These are phyloP conservation scores for Bembecia ichneumoniformis DNA, from an alignment of 2,888 invertebrate species.

Conservation along the genomic window DNA sequence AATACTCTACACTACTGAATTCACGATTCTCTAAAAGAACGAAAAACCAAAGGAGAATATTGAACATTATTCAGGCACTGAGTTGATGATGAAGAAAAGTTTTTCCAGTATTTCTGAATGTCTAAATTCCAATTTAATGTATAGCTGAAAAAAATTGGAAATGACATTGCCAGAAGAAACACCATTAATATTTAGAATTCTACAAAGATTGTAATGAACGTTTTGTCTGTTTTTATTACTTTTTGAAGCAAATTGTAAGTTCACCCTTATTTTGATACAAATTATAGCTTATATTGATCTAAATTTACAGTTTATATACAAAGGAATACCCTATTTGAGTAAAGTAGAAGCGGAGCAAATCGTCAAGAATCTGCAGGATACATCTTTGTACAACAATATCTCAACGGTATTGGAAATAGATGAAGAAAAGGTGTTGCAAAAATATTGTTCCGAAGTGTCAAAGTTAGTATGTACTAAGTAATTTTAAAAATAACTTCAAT, in stretches of 20 bases:
- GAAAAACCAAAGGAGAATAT: no score
- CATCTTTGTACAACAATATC: constrained; percentile 28
- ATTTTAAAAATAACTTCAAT: no score
- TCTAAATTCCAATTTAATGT: no score
- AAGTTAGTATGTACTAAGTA: constrained; percentile 28
- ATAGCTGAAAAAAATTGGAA: no score
- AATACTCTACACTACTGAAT: no score
- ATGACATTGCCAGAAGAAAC: no score
- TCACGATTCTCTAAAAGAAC: no score
- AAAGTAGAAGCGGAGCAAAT: constrained; percentile 60
- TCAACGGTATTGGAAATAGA: constrained; percentile 30
- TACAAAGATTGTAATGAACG: not conserved
- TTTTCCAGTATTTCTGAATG: no score
- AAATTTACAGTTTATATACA: constrained; percentile 74
- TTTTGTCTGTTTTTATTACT: not conserved
- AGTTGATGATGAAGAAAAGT: no score
- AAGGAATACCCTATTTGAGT: constrained; percentile 79
- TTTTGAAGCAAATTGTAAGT: not conserved
- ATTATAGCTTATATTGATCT: not conserved
- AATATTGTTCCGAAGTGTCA: constrained; percentile 47
- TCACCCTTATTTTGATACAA: no score
- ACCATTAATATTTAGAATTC: not conserved
- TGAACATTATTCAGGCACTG: no score
- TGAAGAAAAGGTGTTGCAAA: constrained; percentile 41
- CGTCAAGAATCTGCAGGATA: constrained; percentile 35